These are phyloP conservation scores for Sterna hirundo DNA, from an alignment of 2,113 vertebrate species.

Conservation along the genomic window DNA sequence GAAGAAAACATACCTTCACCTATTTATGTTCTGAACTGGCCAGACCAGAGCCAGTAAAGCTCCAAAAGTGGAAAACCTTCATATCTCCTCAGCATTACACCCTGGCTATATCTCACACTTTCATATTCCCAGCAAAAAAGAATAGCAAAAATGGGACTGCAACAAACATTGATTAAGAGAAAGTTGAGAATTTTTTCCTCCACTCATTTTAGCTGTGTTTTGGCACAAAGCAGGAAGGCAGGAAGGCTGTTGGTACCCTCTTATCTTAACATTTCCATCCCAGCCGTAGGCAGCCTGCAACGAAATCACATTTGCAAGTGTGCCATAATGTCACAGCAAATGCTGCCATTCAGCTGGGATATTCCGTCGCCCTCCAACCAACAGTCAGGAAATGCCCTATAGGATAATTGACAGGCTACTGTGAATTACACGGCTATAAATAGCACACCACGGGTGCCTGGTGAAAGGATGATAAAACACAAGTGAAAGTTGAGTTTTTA, in stretches of 20 bases:
- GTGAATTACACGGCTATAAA: conserved; percentile 62
- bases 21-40: background rate
- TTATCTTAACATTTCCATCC: conserved; percentile 34
- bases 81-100: background rate
- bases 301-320: conserved; percentile 18
- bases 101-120: background rate
- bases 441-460: conserved; percentile 26
- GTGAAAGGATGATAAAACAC: conserved; percentile 51
- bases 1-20: background rate
- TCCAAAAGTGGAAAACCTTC: background rate
- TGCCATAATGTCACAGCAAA: conserved; percentile 27
- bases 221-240: background rate
- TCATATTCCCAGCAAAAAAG: background rate
- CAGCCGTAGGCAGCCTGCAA: background rate
- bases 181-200: background rate
- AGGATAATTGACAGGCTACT: conserved; percentile 15
- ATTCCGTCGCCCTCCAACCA: conserved; percentile 21
- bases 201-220: background rate
- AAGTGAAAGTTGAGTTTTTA: conserved; percentile 17
- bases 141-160: background rate
- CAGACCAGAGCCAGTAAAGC: background rate
- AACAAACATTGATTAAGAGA: background rate
- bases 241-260: background rate
- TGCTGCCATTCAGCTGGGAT: conserved; percentile 4
- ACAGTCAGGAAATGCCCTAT: conserved; percentile 1